Percentiles rank a stretch among this genome's conserved stretches.
Conservation (phyloP, 2,113 vertebrate species). For the Oreochromis tanganicae region DNA sequence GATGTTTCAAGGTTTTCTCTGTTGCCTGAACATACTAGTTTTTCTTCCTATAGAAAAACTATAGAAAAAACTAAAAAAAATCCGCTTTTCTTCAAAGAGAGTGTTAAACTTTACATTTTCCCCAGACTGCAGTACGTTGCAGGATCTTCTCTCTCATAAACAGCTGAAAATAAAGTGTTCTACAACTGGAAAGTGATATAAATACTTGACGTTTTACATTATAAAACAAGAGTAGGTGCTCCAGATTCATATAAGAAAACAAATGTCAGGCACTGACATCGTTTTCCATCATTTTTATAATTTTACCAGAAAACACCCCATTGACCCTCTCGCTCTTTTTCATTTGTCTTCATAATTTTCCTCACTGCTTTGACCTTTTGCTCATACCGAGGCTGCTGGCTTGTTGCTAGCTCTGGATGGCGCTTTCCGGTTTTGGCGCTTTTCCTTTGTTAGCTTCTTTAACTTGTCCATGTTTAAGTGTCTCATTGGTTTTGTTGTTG, state of each 20-base stretch:
- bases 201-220: neutral
- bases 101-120: neutral
- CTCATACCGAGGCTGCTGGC: neutral
- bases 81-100: neutral
- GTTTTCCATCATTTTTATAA: neutral
- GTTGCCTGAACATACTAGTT: neutral
- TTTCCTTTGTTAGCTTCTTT: neutral
- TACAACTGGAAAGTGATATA: neutral
- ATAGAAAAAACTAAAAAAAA: too few species aligned
- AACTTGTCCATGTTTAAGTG: neutral
- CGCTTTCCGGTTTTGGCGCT: neutral
- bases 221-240: neutral
- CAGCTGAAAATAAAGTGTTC: neutral
- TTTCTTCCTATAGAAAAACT: neutral
- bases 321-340: neutral
- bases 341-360: neutral
- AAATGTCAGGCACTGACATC: neutral
- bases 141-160: neutral
- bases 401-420: neutral
- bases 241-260: neutral
- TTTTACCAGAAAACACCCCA: neutral
- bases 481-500: neutral
- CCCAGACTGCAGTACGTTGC: neutral
- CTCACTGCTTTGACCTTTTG: neutral
- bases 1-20: neutral